Evolutionary conservation across 2,113 vertebrate species (phyloP), one percentile per base, ranked within the genome.

Genomic region (Actenoides lindsayi): DNA sequence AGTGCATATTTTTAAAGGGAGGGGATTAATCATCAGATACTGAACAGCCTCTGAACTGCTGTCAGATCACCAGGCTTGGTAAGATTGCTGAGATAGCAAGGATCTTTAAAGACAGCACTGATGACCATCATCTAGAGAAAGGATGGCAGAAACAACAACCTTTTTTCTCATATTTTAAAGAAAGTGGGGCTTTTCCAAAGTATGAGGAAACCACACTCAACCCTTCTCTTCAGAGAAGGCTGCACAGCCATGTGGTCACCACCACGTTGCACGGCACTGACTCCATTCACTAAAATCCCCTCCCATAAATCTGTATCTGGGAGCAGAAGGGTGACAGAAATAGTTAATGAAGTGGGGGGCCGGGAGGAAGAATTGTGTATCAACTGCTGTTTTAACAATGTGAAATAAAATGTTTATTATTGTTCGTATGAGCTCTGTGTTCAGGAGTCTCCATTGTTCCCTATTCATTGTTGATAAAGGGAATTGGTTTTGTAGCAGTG

Each of bases 1-100:
- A 93, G 57, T 94, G 78, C 93, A 95, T 96, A 94, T 65, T 96
- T 95, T 91, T 39, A 81, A 92, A 95, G 92, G 92, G 93, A 94
- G 87, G 60, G 44, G 86, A 92, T 84, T 94, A 91, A 91, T 93
- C 91, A 79, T 31, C 81, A 69, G 86, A 87, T 70, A 76, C 68
- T 76, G 86, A 91, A 54, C 53, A 89, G 74, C 33, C 53, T 92
- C 69, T 76, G 62, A 89, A 73, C 70, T 94, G 65, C 65, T 71
- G 41, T 80, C 68, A 77, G 92, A 79, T 93, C 74, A 76, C 59
- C 1, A 11, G 53, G 59, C 84, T 93, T 76, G 84, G 67, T 93
- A 62, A 82, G 37, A 69, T 15, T 85, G 88, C 81, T 95, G 87
- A 94, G 86, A 69, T 24, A 76, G 71, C 92, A 93, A 64, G 81